Evolutionary conservation across 2,888 invertebrate species (phyloP), one percentile per base, ranked within the genome.

Genomic region (Synanthedon formicaeformis): DNA sequence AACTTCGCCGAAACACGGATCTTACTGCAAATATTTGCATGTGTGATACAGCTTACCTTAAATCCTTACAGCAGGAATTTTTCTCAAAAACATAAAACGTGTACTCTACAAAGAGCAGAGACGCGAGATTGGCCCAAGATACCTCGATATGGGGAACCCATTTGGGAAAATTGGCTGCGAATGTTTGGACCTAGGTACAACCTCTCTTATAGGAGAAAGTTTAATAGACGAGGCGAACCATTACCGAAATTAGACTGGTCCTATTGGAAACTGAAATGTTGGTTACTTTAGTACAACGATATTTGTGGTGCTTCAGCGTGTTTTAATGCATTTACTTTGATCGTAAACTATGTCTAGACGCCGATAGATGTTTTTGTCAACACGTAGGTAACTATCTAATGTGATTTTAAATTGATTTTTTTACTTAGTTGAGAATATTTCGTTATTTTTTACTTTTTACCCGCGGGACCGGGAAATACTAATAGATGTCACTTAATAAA

Each of bases 161-260:
- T 71, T 67, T 65, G 61, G 56, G 57, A 61, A 66, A 69, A 71
- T 70, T 67, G 69, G 66, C 59, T 68, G 63, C 61, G 61, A 61
- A 65, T 50, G 34, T 40, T 23, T 13, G 13, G 50, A 23, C 50
- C 50, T 23, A 50, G 34, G 50, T 18, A 13, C 6, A n/a, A 34
- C 34, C 34, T 34, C 34, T 34, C 34, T 34, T 34, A 14, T 45
- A 45, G 45, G 56, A 54, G 56, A 56, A 56, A 56, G 54, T 56
- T 54, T 54, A 51, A 45, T 52, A 56, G 51, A 55, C 50, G 52
- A 48, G 45, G n/a, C 45, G 52, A 51, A 52, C 52, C 56, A 56
- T 56, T 56, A 56, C 54, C 54, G 54, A 56, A 54, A 56, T 56
- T 54, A 56, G 54, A 54, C 45, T 45, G 45, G 45, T 45, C 45